Evolutionary conservation across 2,797 vertebrate species (phyloP), one percentile per base, ranked within the genome.

Genomic region (Poeciliopsis paucimaculata): DNA sequence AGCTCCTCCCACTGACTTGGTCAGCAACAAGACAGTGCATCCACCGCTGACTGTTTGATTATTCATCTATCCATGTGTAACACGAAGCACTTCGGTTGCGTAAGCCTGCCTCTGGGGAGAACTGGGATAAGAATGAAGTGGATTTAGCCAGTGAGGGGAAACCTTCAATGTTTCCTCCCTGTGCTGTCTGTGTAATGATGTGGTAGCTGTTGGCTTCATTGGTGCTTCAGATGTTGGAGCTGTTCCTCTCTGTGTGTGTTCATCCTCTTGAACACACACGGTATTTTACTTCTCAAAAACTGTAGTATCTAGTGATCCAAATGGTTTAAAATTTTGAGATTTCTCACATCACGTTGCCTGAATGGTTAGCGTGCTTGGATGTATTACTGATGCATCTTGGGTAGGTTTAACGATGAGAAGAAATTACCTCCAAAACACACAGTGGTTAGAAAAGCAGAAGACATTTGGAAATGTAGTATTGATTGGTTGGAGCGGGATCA

Each of bases 1-100:
- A 76, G 84, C 86, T 87, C 90, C 86, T 82, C 90, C 90, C 83
- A 82, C 76, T 86, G 86, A 89, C 87, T 87, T 45, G 80, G 89
- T 87, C 88, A 84, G 84, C 60, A 16, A 72, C 34, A 81, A 88
- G 78, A 73, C 79, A 78, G 80, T 46, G 68, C 43, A 9, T 46
- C 82, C 82, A 80, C 68, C 23, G 34, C 81, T 77, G 77, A 89
- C 86, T 92, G 28, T 93, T 91, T 87, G 88, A 94, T 94, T 91
- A 91, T 94, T 89, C 77, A 91, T 90, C 82, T 87, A 85, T 88
- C 82, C 89, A 89, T 91, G 90, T 92, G 86, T 86, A 91, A 91
- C 87, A 86, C 73, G 62, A 68, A 85, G 91, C 90, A 92, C 90
- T 92, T 92, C 82, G 74, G 87, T 94, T 93, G 89, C 90, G 85